These are phyloP conservation scores for Gallinago undulata DNA, from an alignment of 2,113 vertebrate species.

Conservation along the genomic window DNA sequence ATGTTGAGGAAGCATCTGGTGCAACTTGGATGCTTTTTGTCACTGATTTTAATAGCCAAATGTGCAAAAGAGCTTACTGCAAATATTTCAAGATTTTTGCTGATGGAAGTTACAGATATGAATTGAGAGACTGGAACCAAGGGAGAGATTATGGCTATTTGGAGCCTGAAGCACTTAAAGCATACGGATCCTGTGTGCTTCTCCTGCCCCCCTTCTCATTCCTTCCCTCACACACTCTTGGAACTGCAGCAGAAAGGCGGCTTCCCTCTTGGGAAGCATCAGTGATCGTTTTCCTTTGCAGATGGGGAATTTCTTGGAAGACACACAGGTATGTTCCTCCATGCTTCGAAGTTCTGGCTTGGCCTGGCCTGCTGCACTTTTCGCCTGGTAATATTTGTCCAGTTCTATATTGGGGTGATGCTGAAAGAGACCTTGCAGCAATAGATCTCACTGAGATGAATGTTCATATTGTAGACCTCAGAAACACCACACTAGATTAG, in stretches of 20 bases:
- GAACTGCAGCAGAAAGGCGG: not conserved
- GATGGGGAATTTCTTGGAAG: not conserved
- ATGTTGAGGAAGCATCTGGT: not conserved
- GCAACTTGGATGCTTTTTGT: not conserved
- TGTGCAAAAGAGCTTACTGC: not conserved
- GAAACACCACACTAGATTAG: not conserved
- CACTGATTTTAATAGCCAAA: slow-evolving; percentile 11
- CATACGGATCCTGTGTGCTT: not conserved
- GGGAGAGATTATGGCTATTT: not conserved
- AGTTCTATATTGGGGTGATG: not conserved
- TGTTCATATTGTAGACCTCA: not conserved
- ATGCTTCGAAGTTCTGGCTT: not conserved
- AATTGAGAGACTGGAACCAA: not conserved
- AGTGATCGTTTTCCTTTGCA: not conserved
- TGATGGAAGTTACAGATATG: slow-evolving; percentile 36
- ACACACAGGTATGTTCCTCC: not conserved
- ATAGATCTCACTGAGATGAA: not conserved
- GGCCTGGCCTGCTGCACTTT: not conserved
- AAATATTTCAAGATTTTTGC: not conserved
- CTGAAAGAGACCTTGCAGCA: not conserved
- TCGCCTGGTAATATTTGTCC: not conserved
- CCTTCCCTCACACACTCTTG: not conserved
- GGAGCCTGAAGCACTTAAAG: not conserved
- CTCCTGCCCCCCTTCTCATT: not conserved
- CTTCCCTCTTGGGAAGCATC: not conserved